Percentiles rank a stretch among this genome's conserved stretches.
Evolutionary conservation across 2,113 vertebrate genomes (phyloP).

Genomic region (Leucosticte australis): DNA sequence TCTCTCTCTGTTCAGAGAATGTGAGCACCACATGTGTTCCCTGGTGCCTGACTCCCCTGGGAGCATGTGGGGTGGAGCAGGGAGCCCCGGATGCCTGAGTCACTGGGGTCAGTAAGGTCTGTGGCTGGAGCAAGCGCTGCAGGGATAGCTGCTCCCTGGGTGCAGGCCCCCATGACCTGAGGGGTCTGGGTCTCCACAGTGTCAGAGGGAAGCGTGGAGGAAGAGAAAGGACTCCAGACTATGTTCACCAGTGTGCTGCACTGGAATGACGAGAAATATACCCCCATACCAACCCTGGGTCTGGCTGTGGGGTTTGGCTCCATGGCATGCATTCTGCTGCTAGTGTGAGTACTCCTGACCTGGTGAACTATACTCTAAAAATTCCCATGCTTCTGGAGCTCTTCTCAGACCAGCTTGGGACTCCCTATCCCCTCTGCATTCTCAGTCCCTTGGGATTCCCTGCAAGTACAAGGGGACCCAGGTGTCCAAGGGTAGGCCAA

Average conservation of each 20-base stretch:
- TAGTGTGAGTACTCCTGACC: constrained; percentile 4
- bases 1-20: not conserved
- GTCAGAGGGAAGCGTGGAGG: not conserved
- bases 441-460: not conserved
- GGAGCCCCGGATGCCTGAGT: not conserved
- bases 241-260: not conserved
- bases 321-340: not conserved
- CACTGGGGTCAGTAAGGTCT: rapidly evolving
- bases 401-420: not conserved
- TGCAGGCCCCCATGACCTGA: not conserved
- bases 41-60: not conserved
- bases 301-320: not conserved
- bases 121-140: not conserved
- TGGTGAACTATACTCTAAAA: not conserved
- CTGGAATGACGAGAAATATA: not conserved
- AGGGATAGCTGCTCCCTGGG: not conserved
- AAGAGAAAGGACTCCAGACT: not conserved
- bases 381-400: not conserved
- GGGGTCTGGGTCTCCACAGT: not conserved
- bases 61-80: not conserved
- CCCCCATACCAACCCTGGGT: rapidly evolving
- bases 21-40: not conserved
- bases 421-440: not conserved
- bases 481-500: not conserved
- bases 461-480: rapidly evolving